Conservation (phyloP, 2,113 vertebrate genomes). For the Campylomormyrus numenius region DNA sequence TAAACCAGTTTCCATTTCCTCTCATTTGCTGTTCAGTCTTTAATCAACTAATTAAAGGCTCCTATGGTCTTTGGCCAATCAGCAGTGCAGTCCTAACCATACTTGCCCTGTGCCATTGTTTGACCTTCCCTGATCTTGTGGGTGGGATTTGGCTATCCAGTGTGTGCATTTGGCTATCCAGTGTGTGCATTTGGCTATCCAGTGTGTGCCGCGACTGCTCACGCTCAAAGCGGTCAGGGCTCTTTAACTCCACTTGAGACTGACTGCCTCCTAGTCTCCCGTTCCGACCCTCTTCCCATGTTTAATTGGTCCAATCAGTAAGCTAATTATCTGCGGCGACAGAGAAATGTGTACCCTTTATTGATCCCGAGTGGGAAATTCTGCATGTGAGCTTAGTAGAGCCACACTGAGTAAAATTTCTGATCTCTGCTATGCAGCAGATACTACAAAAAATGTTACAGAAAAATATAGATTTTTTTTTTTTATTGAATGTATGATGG, state of each 20-base stretch:
- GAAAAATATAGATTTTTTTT: neutral
- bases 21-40: neutral
- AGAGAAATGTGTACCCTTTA: neutral
- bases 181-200: neutral
- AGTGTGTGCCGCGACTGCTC: neutral
- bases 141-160: neutral
- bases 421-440: neutral
- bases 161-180: too few species aligned
- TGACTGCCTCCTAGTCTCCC: neutral
- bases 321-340: neutral
- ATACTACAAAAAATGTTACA: neutral
- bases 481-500: neutral
- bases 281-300: neutral
- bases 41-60: neutral
- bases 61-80: neutral
- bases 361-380: neutral
- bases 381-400: neutral
- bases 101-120: neutral
- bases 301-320: neutral
- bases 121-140: neutral
- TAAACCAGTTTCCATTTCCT: neutral
- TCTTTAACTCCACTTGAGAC: neutral
- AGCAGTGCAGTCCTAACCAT: neutral
- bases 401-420: neutral
- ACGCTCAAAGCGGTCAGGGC: neutral